These are phyloP conservation scores for Macropus fuliginosus DNA, from an alignment of 2,797 vertebrate genomes.

Conservation along the genomic window DNA sequence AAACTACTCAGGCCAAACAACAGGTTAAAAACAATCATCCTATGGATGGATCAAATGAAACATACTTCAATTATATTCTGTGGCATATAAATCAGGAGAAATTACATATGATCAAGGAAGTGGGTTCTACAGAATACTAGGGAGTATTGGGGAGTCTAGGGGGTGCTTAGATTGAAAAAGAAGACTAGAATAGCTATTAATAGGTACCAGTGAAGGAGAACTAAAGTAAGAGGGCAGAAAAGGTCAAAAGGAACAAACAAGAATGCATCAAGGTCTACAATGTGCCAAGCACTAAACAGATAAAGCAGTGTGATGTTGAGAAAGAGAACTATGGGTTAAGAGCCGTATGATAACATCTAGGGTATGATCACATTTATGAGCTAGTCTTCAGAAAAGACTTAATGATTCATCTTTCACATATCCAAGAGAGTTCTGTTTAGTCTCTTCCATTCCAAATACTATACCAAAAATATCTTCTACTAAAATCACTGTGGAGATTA, in stretches of 20 bases:
- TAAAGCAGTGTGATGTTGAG: not conserved
- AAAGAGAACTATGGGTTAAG: not conserved
- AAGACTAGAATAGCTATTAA: not conserved
- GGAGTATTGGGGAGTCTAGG: not conserved
- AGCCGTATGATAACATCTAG: not conserved
- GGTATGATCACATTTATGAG: not conserved
- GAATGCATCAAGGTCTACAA: not conserved
- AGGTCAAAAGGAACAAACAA: not conserved
- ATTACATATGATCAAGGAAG: not conserved
- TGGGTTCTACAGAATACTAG: not conserved
- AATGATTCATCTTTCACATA: not conserved
- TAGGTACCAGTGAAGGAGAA: not conserved
- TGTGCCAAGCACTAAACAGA: not conserved
- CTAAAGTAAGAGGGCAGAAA: not conserved
- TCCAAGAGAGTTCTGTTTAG: not conserved
- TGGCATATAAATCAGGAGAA: not conserved
- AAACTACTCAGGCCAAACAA: not conserved
- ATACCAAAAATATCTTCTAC: not conserved
- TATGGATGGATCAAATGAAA: not conserved
- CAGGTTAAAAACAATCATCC: not conserved
- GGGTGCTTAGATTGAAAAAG: not conserved
- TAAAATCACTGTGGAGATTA: not conserved
- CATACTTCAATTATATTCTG: not conserved
- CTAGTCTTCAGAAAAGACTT: not conserved
- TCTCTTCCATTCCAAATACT: not conserved